These are phyloP conservation scores for Rhadina sibilatrix DNA, from an alignment of 2,113 vertebrate genomes.

Conservation along the genomic window DNA sequence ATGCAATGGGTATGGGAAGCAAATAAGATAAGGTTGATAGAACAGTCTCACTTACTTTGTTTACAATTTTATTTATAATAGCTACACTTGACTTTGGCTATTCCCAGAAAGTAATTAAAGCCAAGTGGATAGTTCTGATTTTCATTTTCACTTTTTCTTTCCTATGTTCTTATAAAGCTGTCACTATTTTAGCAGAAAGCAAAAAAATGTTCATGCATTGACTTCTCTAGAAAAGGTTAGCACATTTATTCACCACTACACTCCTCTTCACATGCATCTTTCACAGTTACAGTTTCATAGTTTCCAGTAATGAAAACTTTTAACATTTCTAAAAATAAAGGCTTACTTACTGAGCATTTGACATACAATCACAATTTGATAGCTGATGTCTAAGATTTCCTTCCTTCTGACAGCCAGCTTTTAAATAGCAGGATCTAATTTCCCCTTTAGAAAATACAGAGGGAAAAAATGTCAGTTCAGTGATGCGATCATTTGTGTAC, in stretches of 20 bases:
- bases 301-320: neutral
- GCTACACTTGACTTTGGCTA: neutral
- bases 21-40: neutral
- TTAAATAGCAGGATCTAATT: conserved; percentile 76
- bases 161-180: neutral
- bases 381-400: conserved; percentile 55
- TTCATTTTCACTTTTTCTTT: neutral
- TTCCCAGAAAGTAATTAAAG: neutral
- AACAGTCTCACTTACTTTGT: neutral
- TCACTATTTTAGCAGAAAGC: neutral
- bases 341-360: conserved; percentile 72
- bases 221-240: neutral
- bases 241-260: neutral
- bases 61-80: neutral
- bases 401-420: conserved; percentile 75
- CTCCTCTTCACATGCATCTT: neutral
- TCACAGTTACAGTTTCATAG: neutral
- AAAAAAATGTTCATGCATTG: neutral
- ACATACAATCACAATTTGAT: conserved; percentile 57
- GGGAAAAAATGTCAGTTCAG: neutral
- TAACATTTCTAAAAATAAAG: neutral
- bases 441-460: conserved; percentile 65
- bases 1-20: neutral
- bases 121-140: neutral
- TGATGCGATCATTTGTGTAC: neutral